These are phyloP conservation scores for Okamejei kenojei DNA, from an alignment of 2,797 vertebrate species.

Conservation along the genomic window DNA sequence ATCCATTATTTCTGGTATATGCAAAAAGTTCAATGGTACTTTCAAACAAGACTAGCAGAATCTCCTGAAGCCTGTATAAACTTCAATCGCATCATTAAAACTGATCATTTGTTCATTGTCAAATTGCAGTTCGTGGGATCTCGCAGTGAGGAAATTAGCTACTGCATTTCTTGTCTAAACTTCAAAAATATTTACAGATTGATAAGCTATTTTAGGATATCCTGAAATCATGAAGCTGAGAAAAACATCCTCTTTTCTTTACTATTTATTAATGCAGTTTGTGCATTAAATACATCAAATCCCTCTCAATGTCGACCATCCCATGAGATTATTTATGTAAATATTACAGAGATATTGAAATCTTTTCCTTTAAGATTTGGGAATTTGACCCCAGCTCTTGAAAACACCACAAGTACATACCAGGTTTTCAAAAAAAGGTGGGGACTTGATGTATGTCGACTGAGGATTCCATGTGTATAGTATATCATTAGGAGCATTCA, in stretches of 20 bases:
- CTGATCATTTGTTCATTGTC: background rate
- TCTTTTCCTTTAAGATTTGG: background rate
- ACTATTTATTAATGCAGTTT: background rate
- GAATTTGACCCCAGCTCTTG: background rate
- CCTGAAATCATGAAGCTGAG: background rate
- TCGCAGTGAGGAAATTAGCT: background rate
- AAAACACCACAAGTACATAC: slow-evolving; percentile 52
- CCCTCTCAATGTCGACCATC: background rate
- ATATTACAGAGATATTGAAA: background rate
- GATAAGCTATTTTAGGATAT: background rate
- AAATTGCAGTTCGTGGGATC: background rate
- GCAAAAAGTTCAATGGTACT: background rate
- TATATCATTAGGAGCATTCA: slow-evolving; percentile 76
- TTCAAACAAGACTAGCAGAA: background rate
- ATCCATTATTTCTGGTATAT: background rate
- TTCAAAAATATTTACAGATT: background rate
- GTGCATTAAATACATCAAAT: background rate
- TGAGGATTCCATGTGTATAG: slow-evolving; percentile 83
- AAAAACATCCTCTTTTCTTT: background rate
- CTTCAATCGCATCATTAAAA: background rate
- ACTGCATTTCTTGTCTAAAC: background rate
- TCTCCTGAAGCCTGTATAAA: too few species aligned
- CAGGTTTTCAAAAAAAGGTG: slow-evolving; percentile 88
- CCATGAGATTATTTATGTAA: background rate
- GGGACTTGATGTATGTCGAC: slow-evolving; percentile 97